Percentiles rank a stretch among this genome's conserved stretches.
phyloP scores from a whole-genome alignment of 2,888 invertebrate genomes.

The Drepana falcataria region DNA sequence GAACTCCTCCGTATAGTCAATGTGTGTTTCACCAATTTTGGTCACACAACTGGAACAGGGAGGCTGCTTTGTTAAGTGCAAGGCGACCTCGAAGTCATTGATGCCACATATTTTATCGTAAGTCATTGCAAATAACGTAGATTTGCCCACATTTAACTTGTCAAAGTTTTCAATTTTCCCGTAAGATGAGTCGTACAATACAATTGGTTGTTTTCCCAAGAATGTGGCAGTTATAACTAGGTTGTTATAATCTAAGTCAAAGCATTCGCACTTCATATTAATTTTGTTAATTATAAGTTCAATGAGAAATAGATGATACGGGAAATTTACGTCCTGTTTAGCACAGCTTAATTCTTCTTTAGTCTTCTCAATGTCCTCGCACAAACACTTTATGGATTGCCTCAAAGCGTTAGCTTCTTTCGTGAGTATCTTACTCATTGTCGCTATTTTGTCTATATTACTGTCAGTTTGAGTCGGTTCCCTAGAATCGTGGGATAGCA shows the following conservation, averaged over 20 bases:
- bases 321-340: slow-evolving; percentile 51
- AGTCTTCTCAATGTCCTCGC: slow-evolving; percentile 51
- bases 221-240: slow-evolving; percentile 62
- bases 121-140: slow-evolving; percentile 68
- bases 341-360: slow-evolving; percentile 40
- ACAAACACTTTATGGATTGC: slow-evolving; percentile 55
- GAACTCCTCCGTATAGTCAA: slow-evolving; percentile 63
- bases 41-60: slow-evolving; percentile 62
- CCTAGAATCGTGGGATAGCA: slow-evolving; percentile 30
- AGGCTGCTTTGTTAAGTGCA: slow-evolving; percentile 61
- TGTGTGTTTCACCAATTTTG: slow-evolving; percentile 57
- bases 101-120: slow-evolving; percentile 68
- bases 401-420: slow-evolving; percentile 63
- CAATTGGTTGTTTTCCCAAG: slow-evolving; percentile 60
- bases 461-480: slow-evolving; percentile 28
- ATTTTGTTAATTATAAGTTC: slow-evolving; percentile 70
- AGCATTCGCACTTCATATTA: slow-evolving; percentile 72
- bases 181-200: slow-evolving; percentile 58
- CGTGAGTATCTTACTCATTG: slow-evolving; percentile 60
- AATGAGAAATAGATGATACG: slow-evolving; percentile 65
- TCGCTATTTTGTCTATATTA: slow-evolving; percentile 60
- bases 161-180: slow-evolving; percentile 56
- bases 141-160: slow-evolving; percentile 64
- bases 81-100: slow-evolving; percentile 50
- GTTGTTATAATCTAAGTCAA: slow-evolving; percentile 63